Conservation (phyloP, 1,140 invertebrate species). For the Drosophila jambulina region DNA sequence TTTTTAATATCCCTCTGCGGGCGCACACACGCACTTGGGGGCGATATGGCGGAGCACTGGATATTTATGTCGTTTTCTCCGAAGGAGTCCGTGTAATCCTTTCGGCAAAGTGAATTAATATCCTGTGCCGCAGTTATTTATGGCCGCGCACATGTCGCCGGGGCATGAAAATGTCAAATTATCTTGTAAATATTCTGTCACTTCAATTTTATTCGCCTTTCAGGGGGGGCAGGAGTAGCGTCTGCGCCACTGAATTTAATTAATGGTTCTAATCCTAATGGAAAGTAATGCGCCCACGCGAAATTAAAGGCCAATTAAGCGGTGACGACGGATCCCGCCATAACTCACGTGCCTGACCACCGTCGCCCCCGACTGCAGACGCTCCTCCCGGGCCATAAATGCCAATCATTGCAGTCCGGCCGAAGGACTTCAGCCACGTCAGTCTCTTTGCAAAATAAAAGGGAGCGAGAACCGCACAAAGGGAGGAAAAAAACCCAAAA, state of each 20-base stretch:
- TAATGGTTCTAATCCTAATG: slow-evolving; percentile 56
- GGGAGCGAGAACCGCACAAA: background rate
- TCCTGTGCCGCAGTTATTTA: slow-evolving; percentile 22
- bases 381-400: slow-evolving; percentile 46
- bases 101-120: slow-evolving; percentile 39
- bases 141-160: slow-evolving; percentile 32
- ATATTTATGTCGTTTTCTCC: slow-evolving; percentile 51
- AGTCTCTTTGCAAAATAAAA: background rate
- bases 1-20: slow-evolving; percentile 59
- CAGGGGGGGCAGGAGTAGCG: no score
- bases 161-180: slow-evolving; percentile 55
- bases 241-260: slow-evolving; percentile 30
- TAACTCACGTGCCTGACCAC: slow-evolving; percentile 34
- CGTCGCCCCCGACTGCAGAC: slow-evolving; percentile 10
- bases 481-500: slow-evolving; percentile 8
- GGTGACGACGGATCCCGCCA: slow-evolving; percentile 22
- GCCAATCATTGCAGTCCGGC: slow-evolving; percentile 65
- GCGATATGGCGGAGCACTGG: slow-evolving; percentile 37
- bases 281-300: slow-evolving; percentile 36
- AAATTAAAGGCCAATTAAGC: slow-evolving; percentile 66
- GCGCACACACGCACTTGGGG: background rate
- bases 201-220: slow-evolving; percentile 36
- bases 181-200: slow-evolving; percentile 49
- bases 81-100: slow-evolving; percentile 40
- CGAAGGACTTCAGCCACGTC: slow-evolving; percentile 13